phyloP scores from a whole-genome alignment of 2,113 vertebrate genomes.

The Meles meles region DNA sequence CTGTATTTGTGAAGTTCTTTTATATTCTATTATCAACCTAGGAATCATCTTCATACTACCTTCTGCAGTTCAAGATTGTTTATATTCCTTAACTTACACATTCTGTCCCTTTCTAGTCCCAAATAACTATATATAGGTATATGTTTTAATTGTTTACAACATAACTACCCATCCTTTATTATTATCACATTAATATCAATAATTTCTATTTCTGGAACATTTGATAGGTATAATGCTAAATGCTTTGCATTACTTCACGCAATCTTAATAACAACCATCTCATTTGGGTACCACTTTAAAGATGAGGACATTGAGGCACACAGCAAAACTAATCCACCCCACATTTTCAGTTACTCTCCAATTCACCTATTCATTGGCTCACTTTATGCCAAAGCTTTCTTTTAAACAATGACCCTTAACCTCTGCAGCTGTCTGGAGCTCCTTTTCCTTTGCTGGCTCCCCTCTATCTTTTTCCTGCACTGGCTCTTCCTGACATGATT shows the following conservation, averaged over 20 bases:
- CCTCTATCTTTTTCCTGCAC: conserved; percentile 14
- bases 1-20: not conserved
- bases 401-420: not conserved
- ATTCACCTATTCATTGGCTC: not conserved
- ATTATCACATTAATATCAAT: not conserved
- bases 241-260: not conserved
- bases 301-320: not conserved
- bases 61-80: not conserved
- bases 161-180: not conserved
- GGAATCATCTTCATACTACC: not conserved
- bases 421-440: not conserved
- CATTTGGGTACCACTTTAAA: not conserved
- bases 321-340: not conserved
- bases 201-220: not conserved
- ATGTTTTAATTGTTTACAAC: not conserved
- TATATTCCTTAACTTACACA: not conserved
- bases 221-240: not conserved
- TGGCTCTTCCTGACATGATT: not conserved
- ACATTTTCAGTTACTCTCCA: not conserved
- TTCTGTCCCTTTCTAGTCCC: not conserved
- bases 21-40: not conserved
- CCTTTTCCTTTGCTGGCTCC: conserved; percentile 23
- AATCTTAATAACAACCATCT: not conserved
- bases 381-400: not conserved
- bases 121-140: not conserved